Conservation (phyloP, 2,888 invertebrate species). For the Dynastes grantii region DNA sequence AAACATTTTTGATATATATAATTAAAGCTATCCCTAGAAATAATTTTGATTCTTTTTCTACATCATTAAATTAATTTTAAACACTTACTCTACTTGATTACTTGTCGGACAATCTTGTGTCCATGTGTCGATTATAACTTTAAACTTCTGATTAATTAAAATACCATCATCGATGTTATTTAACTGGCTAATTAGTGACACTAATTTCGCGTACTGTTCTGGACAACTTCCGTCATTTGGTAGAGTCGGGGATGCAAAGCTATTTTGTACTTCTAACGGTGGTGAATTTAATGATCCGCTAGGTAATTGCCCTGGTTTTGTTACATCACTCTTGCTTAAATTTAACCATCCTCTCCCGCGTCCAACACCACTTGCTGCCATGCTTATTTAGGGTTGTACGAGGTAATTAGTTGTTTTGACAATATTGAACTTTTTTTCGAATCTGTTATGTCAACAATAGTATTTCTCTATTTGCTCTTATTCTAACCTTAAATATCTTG, state of each 20-base stretch:
- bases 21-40: conserved; percentile 64
- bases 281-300: conserved; percentile 35
- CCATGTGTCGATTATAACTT: conserved; percentile 64
- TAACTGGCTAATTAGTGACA: conserved; percentile 63
- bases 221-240: conserved; percentile 39
- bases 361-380: conserved; percentile 62
- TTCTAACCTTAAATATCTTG: conserved; percentile 30
- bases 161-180: conserved; percentile 67
- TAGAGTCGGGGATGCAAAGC: neutral
- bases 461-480: neutral
- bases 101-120: conserved; percentile 61
- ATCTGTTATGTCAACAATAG: conserved; percentile 36
- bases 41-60: conserved; percentile 15
- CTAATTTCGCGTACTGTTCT: conserved; percentile 59
- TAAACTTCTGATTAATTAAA: conserved; percentile 67
- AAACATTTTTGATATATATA: conserved; percentile 64
- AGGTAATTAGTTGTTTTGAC: conserved; percentile 23
- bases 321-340: conserved; percentile 57
- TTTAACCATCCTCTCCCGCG: conserved; percentile 65
- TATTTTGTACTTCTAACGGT: conserved; percentile 22
- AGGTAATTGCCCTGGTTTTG: conserved; percentile 55
- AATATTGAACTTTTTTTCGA: conserved; percentile 24
- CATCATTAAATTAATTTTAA: conserved; percentile 7
- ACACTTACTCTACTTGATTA: conserved; percentile 65
- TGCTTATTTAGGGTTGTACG: conserved; percentile 43